phyloP scores from a whole-genome alignment of 2,113 vertebrate genomes.

The Illadopsis cleaveri region DNA sequence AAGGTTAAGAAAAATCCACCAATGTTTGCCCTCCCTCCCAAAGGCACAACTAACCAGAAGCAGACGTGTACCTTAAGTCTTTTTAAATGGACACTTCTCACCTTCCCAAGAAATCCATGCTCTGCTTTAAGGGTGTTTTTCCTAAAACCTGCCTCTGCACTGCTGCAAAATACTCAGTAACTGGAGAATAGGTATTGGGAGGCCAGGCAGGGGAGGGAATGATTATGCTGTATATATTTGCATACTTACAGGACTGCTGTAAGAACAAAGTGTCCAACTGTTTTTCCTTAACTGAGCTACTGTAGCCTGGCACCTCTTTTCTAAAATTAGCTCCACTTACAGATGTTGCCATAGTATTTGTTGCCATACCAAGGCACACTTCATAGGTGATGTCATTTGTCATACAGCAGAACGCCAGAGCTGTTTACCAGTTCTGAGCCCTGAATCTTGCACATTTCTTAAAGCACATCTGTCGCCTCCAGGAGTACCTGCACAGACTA shows the following conservation, averaged over 20 bases:
- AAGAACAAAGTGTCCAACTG: not conserved
- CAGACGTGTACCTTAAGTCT: not conserved
- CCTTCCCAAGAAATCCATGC: not conserved
- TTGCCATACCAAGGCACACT: not conserved
- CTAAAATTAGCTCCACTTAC: constrained; percentile 10
- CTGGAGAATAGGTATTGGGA: not conserved
- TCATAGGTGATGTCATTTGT: not conserved
- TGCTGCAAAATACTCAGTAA: not conserved
- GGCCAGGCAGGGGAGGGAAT: not conserved
- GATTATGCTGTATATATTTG: not conserved
- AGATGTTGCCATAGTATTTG: not conserved
- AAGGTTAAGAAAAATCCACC: not conserved
- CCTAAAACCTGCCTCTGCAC: not conserved
- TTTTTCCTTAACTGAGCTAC: not conserved
- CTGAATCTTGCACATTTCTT: not conserved
- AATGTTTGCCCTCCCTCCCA: not conserved
- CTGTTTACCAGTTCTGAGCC: not conserved
- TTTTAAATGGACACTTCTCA: not conserved
- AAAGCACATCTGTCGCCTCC: not conserved
- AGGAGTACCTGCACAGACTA: not conserved
- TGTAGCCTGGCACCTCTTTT: not conserved
- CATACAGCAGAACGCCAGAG: not conserved
- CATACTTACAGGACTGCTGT: not conserved
- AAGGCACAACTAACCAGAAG: not conserved
- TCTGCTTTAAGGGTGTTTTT: not conserved